These are phyloP conservation scores for Geophilus truncorum DNA, from an alignment of 2,888 invertebrate species.

Conservation along the genomic window DNA sequence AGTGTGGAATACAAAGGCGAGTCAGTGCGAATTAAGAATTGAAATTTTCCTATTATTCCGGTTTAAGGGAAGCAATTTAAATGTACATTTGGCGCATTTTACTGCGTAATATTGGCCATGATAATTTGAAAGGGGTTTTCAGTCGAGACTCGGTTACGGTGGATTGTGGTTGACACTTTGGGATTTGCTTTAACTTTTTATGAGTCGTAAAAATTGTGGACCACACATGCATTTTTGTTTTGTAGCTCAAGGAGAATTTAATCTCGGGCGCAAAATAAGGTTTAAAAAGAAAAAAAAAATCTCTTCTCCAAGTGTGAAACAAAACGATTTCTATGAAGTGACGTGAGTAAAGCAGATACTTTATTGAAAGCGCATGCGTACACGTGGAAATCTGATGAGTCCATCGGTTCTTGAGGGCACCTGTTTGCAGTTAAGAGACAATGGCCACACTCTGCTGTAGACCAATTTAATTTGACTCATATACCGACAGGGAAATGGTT, in stretches of 20 bases:
- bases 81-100: constrained; percentile 13
- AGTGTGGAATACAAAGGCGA: neutral
- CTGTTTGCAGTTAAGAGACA: constrained; percentile 6
- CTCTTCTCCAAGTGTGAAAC: neutral
- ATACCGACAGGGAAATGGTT: neutral
- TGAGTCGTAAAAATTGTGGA: constrained; percentile 24
- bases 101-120: constrained; percentile 19
- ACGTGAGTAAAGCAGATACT: neutral
- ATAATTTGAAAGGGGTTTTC: constrained; percentile 12
- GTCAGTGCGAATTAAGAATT: constrained; percentile 2
- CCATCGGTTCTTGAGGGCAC: constrained; percentile 6
- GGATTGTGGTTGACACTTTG: constrained; percentile 27
- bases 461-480: neutral
- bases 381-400: neutral
- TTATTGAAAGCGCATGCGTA: neutral
- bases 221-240: constrained; percentile 27
- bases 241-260: constrained; percentile 21
- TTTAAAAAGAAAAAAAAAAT: neutral
- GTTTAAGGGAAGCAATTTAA: neutral
- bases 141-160: neutral
- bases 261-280: neutral
- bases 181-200: constrained; percentile 17
- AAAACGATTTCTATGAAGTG: neutral
- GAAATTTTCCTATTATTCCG: constrained; percentile 12
- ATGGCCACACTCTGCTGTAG: neutral